A percentile compares a stretch with the other conserved stretches of the same genome.
Evolutionary conservation across 2,113 vertebrate species (phyloP).

Genomic region (Heteronetta atricapilla): DNA sequence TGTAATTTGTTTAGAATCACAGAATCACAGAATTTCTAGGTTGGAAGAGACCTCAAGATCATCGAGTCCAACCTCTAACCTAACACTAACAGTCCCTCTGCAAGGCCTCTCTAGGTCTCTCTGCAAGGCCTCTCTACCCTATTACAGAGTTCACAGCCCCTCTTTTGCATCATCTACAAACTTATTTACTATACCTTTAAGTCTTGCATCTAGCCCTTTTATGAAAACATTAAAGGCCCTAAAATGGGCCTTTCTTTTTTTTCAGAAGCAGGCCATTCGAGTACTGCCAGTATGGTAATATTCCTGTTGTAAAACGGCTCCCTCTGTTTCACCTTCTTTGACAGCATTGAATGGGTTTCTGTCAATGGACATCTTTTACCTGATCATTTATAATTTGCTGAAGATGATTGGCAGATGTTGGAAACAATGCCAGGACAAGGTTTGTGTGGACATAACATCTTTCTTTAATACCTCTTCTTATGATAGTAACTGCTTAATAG

Average conservation of each 20-base stretch:
- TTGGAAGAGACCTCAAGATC: too few species aligned
- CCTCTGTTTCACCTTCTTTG: background rate
- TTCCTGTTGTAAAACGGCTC: accelerated
- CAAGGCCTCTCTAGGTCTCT: too few species aligned
- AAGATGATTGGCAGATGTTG: background rate
- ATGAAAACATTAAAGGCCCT: too few species aligned
- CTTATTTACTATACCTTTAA: too few species aligned
- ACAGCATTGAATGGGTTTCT: background rate
- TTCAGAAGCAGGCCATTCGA: background rate
- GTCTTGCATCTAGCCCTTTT: too few species aligned
- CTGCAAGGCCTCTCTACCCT: too few species aligned
- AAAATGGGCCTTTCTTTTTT: background rate
- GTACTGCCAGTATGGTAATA: accelerated
- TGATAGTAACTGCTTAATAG: background rate
- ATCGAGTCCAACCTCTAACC: too few species aligned
- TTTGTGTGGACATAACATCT: background rate
- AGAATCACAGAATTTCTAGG: too few species aligned
- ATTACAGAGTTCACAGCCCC: too few species aligned
- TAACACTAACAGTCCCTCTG: too few species aligned
- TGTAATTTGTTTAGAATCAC: too few species aligned
- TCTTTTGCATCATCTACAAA: too few species aligned
- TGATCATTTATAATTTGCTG: background rate
- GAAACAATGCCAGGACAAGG: background rate
- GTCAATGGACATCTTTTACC: background rate
- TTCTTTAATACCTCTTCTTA: background rate